A percentile compares a stretch with the other conserved stretches of the same genome.
Evolutionary conservation across 2,888 invertebrate species (phyloP).

Genomic region (Spisula solida): DNA sequence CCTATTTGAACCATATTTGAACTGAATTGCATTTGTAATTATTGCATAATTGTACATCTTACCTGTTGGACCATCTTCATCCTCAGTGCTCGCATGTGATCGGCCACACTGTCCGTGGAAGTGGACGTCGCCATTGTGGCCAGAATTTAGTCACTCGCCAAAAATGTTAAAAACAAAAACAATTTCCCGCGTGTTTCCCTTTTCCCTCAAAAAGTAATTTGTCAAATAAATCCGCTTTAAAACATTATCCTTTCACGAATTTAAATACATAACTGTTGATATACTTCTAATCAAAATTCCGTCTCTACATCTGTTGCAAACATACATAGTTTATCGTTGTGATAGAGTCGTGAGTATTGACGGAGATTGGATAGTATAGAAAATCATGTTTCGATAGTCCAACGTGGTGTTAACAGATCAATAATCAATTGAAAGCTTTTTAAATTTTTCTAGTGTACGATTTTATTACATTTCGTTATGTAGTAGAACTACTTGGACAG

Average conservation of each 20-base stretch:
- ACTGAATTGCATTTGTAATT: no score
- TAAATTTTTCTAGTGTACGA: slow-evolving; percentile 40
- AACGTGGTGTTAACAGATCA: slow-evolving; percentile 44
- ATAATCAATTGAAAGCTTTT: slow-evolving; percentile 48
- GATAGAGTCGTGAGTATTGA: slow-evolving; percentile 25
- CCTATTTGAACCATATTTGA: no score
- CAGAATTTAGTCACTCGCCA: not conserved
- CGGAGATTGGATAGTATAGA: slow-evolving; percentile 17
- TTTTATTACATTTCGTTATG: slow-evolving; percentile 50
- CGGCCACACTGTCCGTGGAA: slow-evolving; percentile 78
- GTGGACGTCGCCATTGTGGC: slow-evolving; percentile 64
- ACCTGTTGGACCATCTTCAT: slow-evolving; percentile 82
- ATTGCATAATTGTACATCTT: slow-evolving; percentile 29
- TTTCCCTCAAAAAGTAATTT: not conserved
- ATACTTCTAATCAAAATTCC: slow-evolving; percentile 5
- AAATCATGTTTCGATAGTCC: not conserved
- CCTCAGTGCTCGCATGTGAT: slow-evolving; percentile 77
- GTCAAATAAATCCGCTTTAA: slow-evolving; percentile 18
- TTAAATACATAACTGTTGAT: not conserved
- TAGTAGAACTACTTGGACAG: not conserved
- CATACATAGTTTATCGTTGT: slow-evolving; percentile 32
- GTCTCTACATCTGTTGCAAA: not conserved
- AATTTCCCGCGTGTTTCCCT: slow-evolving; percentile 14
- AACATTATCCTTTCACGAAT: slow-evolving; percentile 32
- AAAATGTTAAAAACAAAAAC: not conserved